Evolutionary conservation across 2,113 vertebrate species (phyloP).

Genomic region (Isichthys henryi): DNA sequence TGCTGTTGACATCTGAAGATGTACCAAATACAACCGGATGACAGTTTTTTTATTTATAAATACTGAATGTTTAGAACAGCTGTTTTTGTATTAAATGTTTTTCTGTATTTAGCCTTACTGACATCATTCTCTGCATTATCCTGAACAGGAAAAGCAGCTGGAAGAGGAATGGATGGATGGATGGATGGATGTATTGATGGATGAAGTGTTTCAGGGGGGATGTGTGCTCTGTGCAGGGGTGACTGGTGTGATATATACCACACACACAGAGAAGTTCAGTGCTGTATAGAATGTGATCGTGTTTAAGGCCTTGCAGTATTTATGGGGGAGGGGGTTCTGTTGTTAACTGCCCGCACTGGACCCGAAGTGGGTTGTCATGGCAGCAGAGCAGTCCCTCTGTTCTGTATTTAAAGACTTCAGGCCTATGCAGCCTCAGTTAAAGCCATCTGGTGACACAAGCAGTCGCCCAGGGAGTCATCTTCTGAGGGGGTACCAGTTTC

Average conservation of each 20-base stretch:
- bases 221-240: background rate
- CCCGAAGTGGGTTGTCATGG: background rate
- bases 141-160: background rate
- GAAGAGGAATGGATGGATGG: background rate
- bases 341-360: background rate
- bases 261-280: background rate
- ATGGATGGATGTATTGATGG: background rate
- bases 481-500: background rate
- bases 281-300: background rate
- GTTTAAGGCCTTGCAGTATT: background rate
- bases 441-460: background rate
- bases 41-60: background rate
- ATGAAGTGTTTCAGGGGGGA: background rate
- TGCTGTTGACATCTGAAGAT: background rate
- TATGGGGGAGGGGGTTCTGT: background rate
- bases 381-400: background rate
- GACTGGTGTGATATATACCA: background rate
- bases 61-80: background rate
- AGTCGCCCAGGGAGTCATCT: background rate
- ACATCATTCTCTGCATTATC: background rate
- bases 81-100: background rate
- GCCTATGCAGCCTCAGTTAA: background rate
- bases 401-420: background rate
- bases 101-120: background rate
- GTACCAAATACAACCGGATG: background rate